Evolutionary conservation across 1,140 invertebrate genomes (phyloP).

Genomic region (Pachypsylla venusta): DNA sequence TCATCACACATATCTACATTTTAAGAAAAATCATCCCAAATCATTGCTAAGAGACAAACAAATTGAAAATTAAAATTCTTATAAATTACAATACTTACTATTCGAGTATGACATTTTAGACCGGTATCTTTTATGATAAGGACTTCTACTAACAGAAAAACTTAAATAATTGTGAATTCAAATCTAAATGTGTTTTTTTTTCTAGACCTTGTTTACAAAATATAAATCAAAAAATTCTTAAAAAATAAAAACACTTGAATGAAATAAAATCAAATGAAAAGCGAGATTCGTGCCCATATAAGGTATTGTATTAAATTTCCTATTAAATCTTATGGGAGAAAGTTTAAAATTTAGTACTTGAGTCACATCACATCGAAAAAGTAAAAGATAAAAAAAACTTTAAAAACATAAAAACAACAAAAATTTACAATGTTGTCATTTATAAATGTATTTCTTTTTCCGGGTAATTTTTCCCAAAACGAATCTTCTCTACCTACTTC

Average conservation of each 20-base stretch:
- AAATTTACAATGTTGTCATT: no score
- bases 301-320: conserved; percentile 6
- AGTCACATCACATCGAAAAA: no score
- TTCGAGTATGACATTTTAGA: conserved; percentile 23
- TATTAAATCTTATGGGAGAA: no score
- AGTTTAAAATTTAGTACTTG: no score
- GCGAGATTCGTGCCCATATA: conserved; percentile 7
- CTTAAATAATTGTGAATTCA: no score
- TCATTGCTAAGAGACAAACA: conserved; percentile 3
- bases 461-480: no score
- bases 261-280: neutral
- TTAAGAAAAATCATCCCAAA: conserved; percentile 8
- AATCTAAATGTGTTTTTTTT: no score
- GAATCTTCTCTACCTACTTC: no score
- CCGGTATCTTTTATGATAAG: neutral
- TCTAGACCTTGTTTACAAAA: neutral
- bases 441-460: no score
- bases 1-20: neutral
- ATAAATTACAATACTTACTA: conserved; percentile 20
- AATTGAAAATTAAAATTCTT: conserved; percentile 6
- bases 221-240: neutral
- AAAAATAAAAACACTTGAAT: neutral
- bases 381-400: no score
- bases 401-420: no score
- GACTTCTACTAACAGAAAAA: neutral